Base-by-base conservation (phyloP, 2,113 vertebrate genomes). In the Macaca mulatta region DNA sequence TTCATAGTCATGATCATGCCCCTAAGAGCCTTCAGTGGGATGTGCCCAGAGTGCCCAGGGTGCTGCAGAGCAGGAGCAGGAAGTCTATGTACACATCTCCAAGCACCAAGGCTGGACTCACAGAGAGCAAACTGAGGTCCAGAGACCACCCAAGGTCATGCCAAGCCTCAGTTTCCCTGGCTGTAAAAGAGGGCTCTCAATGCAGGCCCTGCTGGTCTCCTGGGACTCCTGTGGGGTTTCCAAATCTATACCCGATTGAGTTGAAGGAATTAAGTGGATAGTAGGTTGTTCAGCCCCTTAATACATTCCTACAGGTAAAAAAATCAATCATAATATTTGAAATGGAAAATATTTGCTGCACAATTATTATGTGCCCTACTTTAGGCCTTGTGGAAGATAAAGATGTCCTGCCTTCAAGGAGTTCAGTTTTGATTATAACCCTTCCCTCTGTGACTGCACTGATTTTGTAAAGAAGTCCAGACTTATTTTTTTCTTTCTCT, bases 381-480 rank as follows among this genome's bases (percentile, higher is more conserved):
- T 84, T 48, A n/a, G 23, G 40, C 35, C 72, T 77, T 59, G 17
- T 83, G 43, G 30, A 69, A 75, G 35, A 18, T 87, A 32, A 86
- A 74, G 75, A 23, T 55, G 38, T 11, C 35, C 32, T 83, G 45
- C 27, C 40, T 48, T n/a, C 35, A 6, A 25, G 43, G 40, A 69
- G 8, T 10, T 10, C 18, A 23, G 27, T 64, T 89, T 70, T 61
- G 20, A 25, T 61, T 45, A n/a, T 86, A 30, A 2, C 50, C 25
- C 48, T 48, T 90, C 23, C 16, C 30, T 64, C 57, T 72, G 27
- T 78, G 50, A 89, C 40, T 40, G 38, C 20, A 40, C 35, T 89
- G 45, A 79, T 85, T 97, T 85, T 59, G 30, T 86, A 74, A 88
- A 61, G 25, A 70, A 81, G 23, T 77, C 59, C 32, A 96, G 69